These are phyloP conservation scores for Lophius americanus DNA, from an alignment of 2,797 vertebrate genomes.

Conservation along the genomic window DNA sequence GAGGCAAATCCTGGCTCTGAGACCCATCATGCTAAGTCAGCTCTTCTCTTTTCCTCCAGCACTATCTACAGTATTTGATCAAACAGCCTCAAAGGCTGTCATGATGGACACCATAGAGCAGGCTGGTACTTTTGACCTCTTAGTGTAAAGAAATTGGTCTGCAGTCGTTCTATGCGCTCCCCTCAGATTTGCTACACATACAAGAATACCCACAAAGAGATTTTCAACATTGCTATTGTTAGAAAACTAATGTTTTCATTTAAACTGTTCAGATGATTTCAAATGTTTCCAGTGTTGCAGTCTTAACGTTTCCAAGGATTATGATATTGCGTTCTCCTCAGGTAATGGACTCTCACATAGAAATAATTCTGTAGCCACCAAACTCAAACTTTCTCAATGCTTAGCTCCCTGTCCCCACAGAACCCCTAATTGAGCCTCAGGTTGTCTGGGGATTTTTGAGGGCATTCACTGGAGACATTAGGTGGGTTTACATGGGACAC, in stretches of 20 bases:
- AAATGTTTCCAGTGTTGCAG: constrained; percentile 33
- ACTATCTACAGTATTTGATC: constrained; percentile 50
- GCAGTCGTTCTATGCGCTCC: constrained; percentile 40
- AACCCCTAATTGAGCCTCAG: constrained; percentile 49
- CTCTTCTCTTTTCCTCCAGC: constrained; percentile 61
- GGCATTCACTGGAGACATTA: constrained; percentile 33
- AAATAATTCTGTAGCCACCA: too few relatives aligned
- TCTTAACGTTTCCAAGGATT: constrained; percentile 52
- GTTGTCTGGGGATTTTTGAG: constrained; percentile 44
- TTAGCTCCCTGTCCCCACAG: constrained; percentile 36
- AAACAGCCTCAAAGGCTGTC: constrained; percentile 49
- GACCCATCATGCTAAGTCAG: constrained; percentile 62
- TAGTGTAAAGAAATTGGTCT: constrained; percentile 54
- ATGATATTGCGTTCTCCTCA: constrained; percentile 20
- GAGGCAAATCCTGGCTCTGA: constrained; percentile 74
- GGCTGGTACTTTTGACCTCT: constrained; percentile 59
- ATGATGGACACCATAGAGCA: constrained; percentile 58
- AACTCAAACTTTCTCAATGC: too few relatives aligned
- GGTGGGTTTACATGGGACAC: too few relatives aligned
- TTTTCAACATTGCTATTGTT: background rate
- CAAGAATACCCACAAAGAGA: too few relatives aligned
- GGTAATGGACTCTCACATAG: too few relatives aligned
- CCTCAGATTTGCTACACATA: constrained; percentile 24
- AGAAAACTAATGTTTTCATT: too few relatives aligned
- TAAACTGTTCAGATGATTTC: constrained; percentile 5